Evolutionary conservation across 2,113 vertebrate genomes (phyloP).

Genomic region (Clarias gariepinus): DNA sequence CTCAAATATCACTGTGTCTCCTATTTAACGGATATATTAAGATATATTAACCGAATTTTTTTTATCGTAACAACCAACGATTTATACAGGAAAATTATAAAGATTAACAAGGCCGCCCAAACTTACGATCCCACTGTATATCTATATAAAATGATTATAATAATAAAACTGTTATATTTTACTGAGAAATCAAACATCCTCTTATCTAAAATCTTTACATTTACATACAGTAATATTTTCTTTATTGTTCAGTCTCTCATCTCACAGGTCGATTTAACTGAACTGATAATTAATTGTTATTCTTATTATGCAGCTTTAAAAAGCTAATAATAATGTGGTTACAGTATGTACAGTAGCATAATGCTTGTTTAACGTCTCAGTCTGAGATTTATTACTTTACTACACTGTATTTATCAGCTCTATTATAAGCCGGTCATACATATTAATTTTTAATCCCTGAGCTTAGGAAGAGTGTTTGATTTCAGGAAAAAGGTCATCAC

Average conservation of each 20-base stretch:
- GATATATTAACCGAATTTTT: no score
- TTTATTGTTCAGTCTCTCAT: background rate
- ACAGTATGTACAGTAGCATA: background rate
- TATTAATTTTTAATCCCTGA: slow-evolving; percentile 17
- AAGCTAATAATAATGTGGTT: background rate
- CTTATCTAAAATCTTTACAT: no score
- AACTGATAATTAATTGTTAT: background rate
- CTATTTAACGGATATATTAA: no score
- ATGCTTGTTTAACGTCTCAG: background rate
- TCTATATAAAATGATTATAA: no score
- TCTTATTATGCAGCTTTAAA: background rate
- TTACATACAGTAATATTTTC: no score
- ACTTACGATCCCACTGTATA: no score
- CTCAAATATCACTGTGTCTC: no score
- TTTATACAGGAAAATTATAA: no score
- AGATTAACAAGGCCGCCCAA: no score
- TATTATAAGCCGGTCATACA: slow-evolving; percentile 4
- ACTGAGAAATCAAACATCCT: no score
- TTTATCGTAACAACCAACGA: no score
- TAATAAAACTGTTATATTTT: no score
- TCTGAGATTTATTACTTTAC: background rate
- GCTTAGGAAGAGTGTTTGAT: background rate
- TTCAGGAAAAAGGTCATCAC: background rate
- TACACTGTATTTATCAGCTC: background rate
- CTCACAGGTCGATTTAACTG: background rate